Base-by-base conservation (phyloP, 2,888 invertebrate genomes). In the Drosophila greeni region DNA sequence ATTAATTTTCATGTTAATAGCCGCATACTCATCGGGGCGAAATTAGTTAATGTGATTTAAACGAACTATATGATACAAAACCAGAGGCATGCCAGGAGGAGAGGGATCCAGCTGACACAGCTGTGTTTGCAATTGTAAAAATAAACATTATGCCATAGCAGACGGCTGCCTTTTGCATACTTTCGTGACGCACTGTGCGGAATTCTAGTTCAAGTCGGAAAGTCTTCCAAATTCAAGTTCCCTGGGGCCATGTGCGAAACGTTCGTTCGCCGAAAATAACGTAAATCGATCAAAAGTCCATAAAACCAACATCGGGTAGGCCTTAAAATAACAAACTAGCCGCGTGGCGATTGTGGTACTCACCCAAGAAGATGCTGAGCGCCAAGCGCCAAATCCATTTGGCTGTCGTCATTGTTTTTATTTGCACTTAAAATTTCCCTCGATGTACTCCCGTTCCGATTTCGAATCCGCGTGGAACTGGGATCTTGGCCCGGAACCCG, bases 331-430 rank as follows among this genome's bases (percentile, higher is more conserved):
- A 72, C 48, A 65, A 52, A 54, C 29, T 29, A 45, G 49, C 31
- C 43, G 42, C 3, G 42, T n/a, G n/a, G 9, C 36, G 47, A 31
- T 54, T 20, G 31, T 65, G 60, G 43, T 65, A 85, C 87, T 82
- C 66, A 87, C 86, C 86, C 60, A 82, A 72, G 37, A 83, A 59
- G 66, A 84, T 68, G 84, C 72, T 74, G 60, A 86, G 66, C 54
- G 79, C 66, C 75, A 75, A 71, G 47, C 75, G 76, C 78, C 86
- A 79, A 73, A 86, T 74, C 85, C 82, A 86, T 87, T 87, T 85
- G 74, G 76, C 79, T 85, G 87, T 86, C 86, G 85, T 84, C 86
- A 87, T 86, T 77, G 76, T 85, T 74, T 74, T 72, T 62, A 51
- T 70, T 71, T 84, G 85, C 81, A 82, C 85, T 82, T 84, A 70